A percentile compares a stretch with the other conserved stretches of the same genome.
These are phyloP conservation scores for Contarinia nasturtii DNA, from an alignment of 1,140 invertebrate genomes.

Conservation along the genomic window DNA sequence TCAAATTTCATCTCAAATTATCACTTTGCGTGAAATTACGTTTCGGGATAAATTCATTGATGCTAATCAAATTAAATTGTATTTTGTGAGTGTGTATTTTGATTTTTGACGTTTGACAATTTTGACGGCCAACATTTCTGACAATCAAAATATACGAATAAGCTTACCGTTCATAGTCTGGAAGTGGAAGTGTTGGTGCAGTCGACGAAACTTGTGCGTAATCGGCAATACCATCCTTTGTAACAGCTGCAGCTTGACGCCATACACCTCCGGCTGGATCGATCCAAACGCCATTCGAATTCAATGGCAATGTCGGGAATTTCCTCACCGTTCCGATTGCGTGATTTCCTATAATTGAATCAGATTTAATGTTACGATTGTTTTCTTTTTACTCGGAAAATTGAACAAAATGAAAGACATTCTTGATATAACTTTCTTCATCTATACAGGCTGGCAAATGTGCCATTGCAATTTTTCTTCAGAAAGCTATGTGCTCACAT, in stretches of 20 bases:
- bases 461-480: background rate
- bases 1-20: background rate
- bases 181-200: conserved; percentile 12
- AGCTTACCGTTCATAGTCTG: conserved; percentile 24
- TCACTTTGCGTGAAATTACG: background rate
- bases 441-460: background rate
- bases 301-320: conserved; percentile 23
- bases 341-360: conserved; percentile 19
- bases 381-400: conserved; percentile 1
- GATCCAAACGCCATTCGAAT: conserved; percentile 21
- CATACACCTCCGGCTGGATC: conserved; percentile 23
- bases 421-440: background rate
- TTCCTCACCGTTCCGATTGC: conserved; percentile 25
- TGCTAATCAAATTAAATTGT: too few species aligned
- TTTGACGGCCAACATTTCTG: background rate
- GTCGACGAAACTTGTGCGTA: conserved; percentile 19
- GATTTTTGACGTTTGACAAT: too few species aligned
- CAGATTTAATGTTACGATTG: background rate
- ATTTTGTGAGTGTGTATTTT: too few species aligned
- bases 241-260: conserved; percentile 12
- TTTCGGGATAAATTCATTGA: too few species aligned
- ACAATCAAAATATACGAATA: background rate
- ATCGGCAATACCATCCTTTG: conserved; percentile 23
- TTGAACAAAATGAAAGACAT: conserved; percentile 1
- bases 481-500: background rate